phyloP scores from a whole-genome alignment of 2,113 vertebrate genomes.

The Ginglymostoma cirratum region DNA sequence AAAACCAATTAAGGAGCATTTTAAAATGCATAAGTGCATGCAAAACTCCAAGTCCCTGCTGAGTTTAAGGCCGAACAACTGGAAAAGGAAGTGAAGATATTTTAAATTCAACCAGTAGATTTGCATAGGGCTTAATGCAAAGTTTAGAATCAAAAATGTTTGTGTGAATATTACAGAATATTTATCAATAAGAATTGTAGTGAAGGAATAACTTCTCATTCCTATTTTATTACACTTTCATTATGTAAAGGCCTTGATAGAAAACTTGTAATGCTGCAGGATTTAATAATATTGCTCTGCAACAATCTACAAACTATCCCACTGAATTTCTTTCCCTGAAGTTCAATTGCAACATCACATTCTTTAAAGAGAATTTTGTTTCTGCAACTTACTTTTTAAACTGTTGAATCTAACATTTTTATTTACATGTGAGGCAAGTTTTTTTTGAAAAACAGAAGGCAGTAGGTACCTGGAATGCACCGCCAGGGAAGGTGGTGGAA shows the following conservation, averaged over 20 bases:
- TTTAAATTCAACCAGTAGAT: not conserved
- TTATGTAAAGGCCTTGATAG: not conserved
- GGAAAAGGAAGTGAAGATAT: not conserved
- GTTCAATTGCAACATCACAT: not conserved
- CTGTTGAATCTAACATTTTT: not conserved
- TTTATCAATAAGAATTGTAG: not conserved
- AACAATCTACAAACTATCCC: not conserved
- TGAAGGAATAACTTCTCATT: not conserved
- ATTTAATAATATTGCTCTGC: not conserved
- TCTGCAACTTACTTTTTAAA: not conserved
- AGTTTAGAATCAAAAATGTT: not conserved
- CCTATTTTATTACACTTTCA: not conserved
- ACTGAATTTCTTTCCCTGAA: not conserved
- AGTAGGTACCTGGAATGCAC: no score
- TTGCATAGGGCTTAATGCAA: not conserved
- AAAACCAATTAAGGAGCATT: not conserved
- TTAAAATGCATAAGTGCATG: not conserved
- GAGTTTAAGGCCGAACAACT: not conserved
- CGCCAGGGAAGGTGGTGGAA: no score
- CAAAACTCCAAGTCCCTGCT: not conserved
- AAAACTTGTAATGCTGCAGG: not conserved
- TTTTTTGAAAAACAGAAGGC: no score
- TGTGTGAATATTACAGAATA: not conserved
- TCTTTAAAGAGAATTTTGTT: not conserved
- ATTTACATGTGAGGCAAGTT: no score